Conservation (phyloP, 2,113 vertebrate genomes). For the Geococcyx californianus region DNA sequence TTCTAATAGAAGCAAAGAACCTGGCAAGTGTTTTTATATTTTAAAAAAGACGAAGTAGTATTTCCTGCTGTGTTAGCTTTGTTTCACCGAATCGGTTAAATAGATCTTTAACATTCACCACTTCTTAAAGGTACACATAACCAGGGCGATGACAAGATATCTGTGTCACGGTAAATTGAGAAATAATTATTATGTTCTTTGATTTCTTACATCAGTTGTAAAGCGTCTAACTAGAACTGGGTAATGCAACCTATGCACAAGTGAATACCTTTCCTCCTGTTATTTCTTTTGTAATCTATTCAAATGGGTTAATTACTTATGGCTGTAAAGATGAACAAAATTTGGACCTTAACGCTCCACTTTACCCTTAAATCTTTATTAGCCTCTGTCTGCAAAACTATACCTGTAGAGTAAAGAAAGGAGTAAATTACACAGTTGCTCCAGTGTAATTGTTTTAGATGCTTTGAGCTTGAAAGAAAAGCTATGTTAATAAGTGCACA, state of each 20-base stretch:
- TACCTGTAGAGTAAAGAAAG: constrained; percentile 54
- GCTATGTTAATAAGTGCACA: constrained; percentile 70
- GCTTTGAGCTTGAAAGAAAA: constrained; percentile 76
- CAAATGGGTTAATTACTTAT: constrained; percentile 37
- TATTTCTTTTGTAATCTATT: not conserved
- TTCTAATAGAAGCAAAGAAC: not conserved
- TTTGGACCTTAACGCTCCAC: not conserved
- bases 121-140: constrained; percentile 22
- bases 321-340: not conserved
- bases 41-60: not conserved
- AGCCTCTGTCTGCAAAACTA: constrained; percentile 32
- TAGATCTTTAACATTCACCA: not conserved
- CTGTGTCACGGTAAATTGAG: constrained; percentile 24
- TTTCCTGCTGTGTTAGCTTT: constrained; percentile 20
- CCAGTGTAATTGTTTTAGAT: constrained; percentile 71
- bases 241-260: not conserved
- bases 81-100: constrained; percentile 8
- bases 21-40: not conserved
- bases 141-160: constrained; percentile 17
- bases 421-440: constrained; percentile 43
- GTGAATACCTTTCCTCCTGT: not conserved
- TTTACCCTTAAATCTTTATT: constrained; percentile 62
- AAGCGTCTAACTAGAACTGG: constrained; percentile 25
- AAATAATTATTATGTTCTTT: constrained; percentile 63
- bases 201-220: constrained; percentile 66